Evolutionary conservation across 1,140 invertebrate genomes (phyloP), one percentile per base, ranked within the genome.

Genomic region (Pissodes strobi): DNA sequence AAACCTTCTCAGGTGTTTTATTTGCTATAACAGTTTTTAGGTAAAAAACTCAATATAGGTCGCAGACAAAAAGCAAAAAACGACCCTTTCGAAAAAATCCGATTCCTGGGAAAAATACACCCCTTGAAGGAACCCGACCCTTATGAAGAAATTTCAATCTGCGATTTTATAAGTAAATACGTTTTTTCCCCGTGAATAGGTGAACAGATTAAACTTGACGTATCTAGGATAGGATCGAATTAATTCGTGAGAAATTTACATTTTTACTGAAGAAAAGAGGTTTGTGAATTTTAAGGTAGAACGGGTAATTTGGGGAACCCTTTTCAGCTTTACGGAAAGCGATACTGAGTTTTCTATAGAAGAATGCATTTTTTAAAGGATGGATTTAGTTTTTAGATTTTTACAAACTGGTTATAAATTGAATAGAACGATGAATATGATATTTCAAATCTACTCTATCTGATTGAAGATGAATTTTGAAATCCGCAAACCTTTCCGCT

Each of bases 141-240:
- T 37, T 30, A 13, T 25, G 22, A 10, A 57, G 18, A 39, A 46
- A 46, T 51, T 51, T 51, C 48, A 39, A 38, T 27, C 22, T 22
- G 53, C 37, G 39, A 41, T 57, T 57, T 57, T 57, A 43, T 38
- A 41, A 37, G 39, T 57, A 57, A 57, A 57, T 57, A 41, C 37
- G 53, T 23, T 43, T 39, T 30, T 8, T 19, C 3, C 12, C 15
- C 10, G 6, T 38, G 13, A 25, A 57, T 22, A 34, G 53, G 37
- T 57, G 18, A 43, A 15, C 53, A 43, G 37, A 57, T 57, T 39
- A 38, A 17, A 27, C 9, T 12, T 12, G 39, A 57, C 39, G 23
- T 37, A 55, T 55, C 51, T 17, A 23, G 5, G 34, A 55, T 39
- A 34, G 22, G 53, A 30, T 43, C 53, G 38, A 57, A 41, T 25